A percentile compares a stretch with the other conserved stretches of the same genome.
Conservation (phyloP, 2,888 invertebrate species). For the Campaea margaritaria region DNA sequence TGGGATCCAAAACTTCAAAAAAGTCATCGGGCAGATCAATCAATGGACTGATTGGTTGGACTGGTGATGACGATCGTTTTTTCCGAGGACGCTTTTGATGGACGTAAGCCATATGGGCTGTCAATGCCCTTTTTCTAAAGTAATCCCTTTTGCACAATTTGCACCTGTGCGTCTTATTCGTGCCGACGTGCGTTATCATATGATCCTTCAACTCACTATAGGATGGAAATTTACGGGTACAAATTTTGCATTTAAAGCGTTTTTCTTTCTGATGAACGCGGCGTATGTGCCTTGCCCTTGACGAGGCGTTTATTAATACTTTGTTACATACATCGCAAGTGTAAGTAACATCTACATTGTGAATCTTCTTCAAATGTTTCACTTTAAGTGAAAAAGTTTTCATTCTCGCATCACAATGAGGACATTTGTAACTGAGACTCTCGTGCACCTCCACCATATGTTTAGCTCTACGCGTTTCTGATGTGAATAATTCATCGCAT, state of each 20-base stretch:
- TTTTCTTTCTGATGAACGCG: constrained; percentile 62
- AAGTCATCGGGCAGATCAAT: too few species aligned
- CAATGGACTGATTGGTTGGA: too few species aligned
- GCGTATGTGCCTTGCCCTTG: constrained; percentile 69
- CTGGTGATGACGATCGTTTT: too few species aligned
- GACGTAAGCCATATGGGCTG: constrained; percentile 49
- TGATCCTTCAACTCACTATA: constrained; percentile 19
- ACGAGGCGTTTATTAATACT: constrained; percentile 66
- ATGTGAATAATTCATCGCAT: constrained; percentile 38
- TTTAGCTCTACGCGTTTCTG: constrained; percentile 46
- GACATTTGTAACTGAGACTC: constrained; percentile 47
- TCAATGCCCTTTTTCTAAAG: constrained; percentile 42
- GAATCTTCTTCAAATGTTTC: constrained; percentile 40
- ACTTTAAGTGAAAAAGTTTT: constrained; percentile 54
- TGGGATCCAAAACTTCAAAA: too few species aligned
- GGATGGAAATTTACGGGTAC: constrained; percentile 7
- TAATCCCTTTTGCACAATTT: constrained; percentile 58
- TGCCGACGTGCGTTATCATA: constrained; percentile 60
- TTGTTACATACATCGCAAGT: constrained; percentile 68
- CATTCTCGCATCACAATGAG: constrained; percentile 49
- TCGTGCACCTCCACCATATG: constrained; percentile 61
- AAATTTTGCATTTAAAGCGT: constrained; percentile 3
- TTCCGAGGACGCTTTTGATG: too few species aligned
- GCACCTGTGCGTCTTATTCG: constrained; percentile 59
- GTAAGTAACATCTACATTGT: constrained; percentile 59